phyloP scores from a whole-genome alignment of 2,888 invertebrate genomes.

The Perizoma affinitatum region DNA sequence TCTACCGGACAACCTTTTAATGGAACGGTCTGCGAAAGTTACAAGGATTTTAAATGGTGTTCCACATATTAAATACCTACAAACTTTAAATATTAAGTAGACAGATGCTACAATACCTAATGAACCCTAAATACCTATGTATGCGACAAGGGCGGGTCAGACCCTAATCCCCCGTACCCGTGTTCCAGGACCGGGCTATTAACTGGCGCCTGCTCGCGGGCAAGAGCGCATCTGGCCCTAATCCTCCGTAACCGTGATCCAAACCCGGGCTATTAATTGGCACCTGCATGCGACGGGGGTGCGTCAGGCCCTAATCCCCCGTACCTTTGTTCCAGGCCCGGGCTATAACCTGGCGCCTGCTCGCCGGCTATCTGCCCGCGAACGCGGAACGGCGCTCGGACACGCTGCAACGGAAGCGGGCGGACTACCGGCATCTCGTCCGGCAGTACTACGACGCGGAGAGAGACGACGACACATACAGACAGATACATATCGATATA shows the following conservation, averaged over 20 bases:
- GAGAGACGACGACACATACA: constrained; percentile 94
- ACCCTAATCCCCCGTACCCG: too few species aligned
- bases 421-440: constrained; percentile 97
- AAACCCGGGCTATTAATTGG: constrained; percentile 87
- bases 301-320: too few species aligned
- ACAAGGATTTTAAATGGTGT: too few species aligned
- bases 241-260: constrained; percentile 8
- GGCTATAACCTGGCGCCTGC: constrained; percentile 86
- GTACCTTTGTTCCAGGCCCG: constrained; percentile 70
- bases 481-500: constrained; percentile 98
- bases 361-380: constrained; percentile 96
- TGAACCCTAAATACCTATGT: too few species aligned
- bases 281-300: constrained; percentile 84
- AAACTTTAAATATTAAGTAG: too few species aligned
- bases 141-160: too few species aligned
- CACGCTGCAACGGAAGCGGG: constrained; percentile 95
- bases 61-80: too few species aligned
- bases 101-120: too few species aligned
- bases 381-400: constrained; percentile 94
- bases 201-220: constrained; percentile 90
- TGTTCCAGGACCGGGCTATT: constrained; percentile 82
- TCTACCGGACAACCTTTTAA: too few species aligned
- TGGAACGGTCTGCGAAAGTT: too few species aligned
- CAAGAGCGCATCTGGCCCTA: neutral
- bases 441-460: constrained; percentile 98